Evolutionary conservation across 2,888 invertebrate genomes (phyloP), one percentile per base, ranked within the genome.

Genomic region (Parascotia fuliginaria): DNA sequence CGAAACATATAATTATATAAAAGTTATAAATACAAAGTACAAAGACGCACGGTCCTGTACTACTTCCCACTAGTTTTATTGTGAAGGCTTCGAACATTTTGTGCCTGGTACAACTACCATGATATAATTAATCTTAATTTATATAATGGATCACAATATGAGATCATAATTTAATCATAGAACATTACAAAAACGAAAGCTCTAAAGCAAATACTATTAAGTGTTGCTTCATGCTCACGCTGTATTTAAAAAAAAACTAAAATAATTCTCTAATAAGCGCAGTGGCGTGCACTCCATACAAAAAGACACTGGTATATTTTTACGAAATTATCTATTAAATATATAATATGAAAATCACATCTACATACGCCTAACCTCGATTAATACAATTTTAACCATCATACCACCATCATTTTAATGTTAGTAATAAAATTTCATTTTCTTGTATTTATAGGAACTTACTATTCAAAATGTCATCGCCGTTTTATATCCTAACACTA

Each of bases 131-230:
- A 37, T 47, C 51, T 67, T 57, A 60, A 48, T 46, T 46, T 53
- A 56, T 44, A 42, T 42, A 60, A 54, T 56, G 28, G 53, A 67
- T 68, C 61, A 64, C 58, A 64, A 45, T 49, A 43, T 68, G 69
- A 67, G 67, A 67, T 68, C 67, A 68, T 50, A 40, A 11, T 32
- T 37, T 37, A 41, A 24, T 27, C 24, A 42, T 42, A 44, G 11
- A 28, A 28, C 32, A 45, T 28, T 19, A 45, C 12, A 22, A 24
- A 37, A 38, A 29, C 15, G 24, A 22, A 16, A 29, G 19, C 19
- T 7, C 9, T 11, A n/a, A 19, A 43, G 16, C 29, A 9, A 31
- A 37, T 14, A 31, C 11, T 9, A n/a, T 22, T 34, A 15, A 15
- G 12, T 14, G 42, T 36, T 29, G 12, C 32, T 38, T 16, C 42